Percentiles rank a stretch among this genome's conserved stretches.
phyloP scores from a whole-genome alignment of 2,888 invertebrate genomes.

The Celastrina argiolus region DNA sequence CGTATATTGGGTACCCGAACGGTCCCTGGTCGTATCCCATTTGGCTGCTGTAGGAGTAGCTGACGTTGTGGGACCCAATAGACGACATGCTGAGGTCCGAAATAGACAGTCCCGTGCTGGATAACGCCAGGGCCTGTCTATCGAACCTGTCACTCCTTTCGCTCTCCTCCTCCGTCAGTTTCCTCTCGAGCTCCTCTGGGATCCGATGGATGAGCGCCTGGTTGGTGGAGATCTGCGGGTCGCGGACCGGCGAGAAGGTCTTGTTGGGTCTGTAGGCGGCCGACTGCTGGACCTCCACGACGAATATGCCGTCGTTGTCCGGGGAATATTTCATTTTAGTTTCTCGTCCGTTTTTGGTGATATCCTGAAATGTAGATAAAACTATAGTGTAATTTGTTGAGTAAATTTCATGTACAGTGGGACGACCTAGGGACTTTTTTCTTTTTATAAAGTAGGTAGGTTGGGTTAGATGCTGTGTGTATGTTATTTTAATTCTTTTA shows the following conservation, averaged over 20 bases:
- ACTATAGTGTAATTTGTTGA: background rate
- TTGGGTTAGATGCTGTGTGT: too few species aligned
- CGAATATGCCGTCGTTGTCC: constrained; percentile 85
- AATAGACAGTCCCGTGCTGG: constrained; percentile 88
- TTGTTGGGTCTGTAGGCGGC: constrained; percentile 62
- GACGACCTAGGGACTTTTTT: too few species aligned
- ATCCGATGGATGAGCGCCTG: constrained; percentile 67
- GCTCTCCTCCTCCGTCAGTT: constrained; percentile 53
- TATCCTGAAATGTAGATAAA: constrained; percentile 73
- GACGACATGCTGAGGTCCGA: constrained; percentile 88
- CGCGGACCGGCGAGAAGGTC: constrained; percentile 51
- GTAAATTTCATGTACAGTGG: too few species aligned
- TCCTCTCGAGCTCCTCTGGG: constrained; percentile 61
- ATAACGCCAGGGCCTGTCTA: constrained; percentile 69
- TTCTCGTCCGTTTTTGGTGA: constrained; percentile 83
- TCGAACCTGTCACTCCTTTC: constrained; percentile 53
- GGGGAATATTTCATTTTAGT: constrained; percentile 86
- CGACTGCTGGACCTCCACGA: constrained; percentile 81
- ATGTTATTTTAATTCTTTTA: too few species aligned
- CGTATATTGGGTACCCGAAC: constrained; percentile 82
- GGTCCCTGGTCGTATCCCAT: constrained; percentile 85
- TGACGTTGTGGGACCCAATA: constrained; percentile 83
- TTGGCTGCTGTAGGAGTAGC: constrained; percentile 89
- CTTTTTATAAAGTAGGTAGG: too few species aligned
- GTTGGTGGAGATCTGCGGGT: constrained; percentile 70